Conservation (phyloP, 92 coral and sea anemone species). For the Porites evermanni region DNA sequence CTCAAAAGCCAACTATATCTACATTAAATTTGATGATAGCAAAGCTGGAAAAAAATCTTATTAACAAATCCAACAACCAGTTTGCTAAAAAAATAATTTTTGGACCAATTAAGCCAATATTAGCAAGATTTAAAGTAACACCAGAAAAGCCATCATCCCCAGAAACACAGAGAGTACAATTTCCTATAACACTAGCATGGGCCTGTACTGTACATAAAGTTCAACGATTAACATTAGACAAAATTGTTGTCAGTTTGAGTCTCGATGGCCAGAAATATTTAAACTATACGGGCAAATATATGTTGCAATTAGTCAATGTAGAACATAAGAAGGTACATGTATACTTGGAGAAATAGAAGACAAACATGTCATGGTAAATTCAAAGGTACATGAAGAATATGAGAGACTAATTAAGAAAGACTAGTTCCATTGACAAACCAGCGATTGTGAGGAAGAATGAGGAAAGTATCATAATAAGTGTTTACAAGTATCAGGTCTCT, state of each 20-base stretch:
- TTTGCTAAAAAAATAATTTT: slow-evolving; percentile 48
- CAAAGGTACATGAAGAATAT: slow-evolving; percentile 57
- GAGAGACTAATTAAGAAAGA: slow-evolving; percentile 42
- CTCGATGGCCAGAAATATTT: slow-evolving; percentile 59
- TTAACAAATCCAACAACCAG: slow-evolving; percentile 15
- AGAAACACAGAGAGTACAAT: slow-evolving; percentile 67
- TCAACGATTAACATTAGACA: slow-evolving; percentile 57
- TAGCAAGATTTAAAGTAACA: slow-evolving; percentile 64
- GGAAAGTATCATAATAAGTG: background rate
- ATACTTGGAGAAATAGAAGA: slow-evolving; percentile 43
- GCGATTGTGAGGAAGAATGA: slow-evolving; percentile 15
- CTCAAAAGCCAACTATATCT: slow-evolving; percentile 50
- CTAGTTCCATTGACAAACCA: background rate
- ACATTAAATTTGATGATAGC: slow-evolving; percentile 62
- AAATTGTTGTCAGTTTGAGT: slow-evolving; percentile 66
- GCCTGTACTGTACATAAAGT: slow-evolving; percentile 71
- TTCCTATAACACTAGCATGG: slow-evolving; percentile 71
- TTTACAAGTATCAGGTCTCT: slow-evolving; percentile 21
- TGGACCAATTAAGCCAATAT: slow-evolving; percentile 63
- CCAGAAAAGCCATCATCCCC: slow-evolving; percentile 67
- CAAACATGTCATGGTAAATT: slow-evolving; percentile 56
- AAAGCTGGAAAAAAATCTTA: slow-evolving; percentile 52
- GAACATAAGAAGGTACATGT: slow-evolving; percentile 51
- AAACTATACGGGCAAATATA: slow-evolving; percentile 63
- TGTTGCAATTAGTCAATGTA: slow-evolving; percentile 60